A percentile compares a stretch with the other conserved stretches of the same genome.
Evolutionary conservation across 2,888 invertebrate genomes (phyloP).

Genomic region (Drosophila kambysellisi): DNA sequence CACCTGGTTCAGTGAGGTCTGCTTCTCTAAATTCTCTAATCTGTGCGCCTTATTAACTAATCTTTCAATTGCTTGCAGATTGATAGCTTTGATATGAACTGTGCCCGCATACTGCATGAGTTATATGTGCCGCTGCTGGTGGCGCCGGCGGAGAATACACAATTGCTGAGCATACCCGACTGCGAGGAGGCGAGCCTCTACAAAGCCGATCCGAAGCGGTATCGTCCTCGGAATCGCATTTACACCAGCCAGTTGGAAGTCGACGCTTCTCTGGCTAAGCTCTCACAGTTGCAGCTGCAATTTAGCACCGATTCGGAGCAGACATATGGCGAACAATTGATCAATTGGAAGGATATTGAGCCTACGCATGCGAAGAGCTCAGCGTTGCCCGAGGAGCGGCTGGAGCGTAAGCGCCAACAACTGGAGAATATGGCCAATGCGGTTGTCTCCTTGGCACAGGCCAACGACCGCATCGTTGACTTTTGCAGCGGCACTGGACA

Average conservation of each 20-base stretch:
- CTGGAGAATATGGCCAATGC: conserved; percentile 93
- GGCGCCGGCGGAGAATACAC: conserved; percentile 38
- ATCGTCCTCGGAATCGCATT: conserved; percentile 90
- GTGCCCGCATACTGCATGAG: conserved; percentile 72
- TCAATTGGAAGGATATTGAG: conserved; percentile 89
- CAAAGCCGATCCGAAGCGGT: conserved; percentile 91
- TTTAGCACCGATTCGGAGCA: conserved; percentile 73
- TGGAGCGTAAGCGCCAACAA: conserved; percentile 93
- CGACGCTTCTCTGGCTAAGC: conserved; percentile 86
- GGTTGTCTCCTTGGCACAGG: conserved; percentile 89
- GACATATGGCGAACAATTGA: conserved; percentile 71
- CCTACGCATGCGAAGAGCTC: conserved; percentile 92
- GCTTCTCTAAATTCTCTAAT: background rate
- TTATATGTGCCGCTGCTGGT: conserved; percentile 55
- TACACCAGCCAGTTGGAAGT: conserved; percentile 92
- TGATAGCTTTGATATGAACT: conserved; percentile 73
- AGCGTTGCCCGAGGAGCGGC: conserved; percentile 90
- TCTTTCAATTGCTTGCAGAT: conserved; percentile 61
- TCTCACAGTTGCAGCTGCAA: conserved; percentile 75
- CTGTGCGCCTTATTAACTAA: background rate
- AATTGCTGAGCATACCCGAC: conserved; percentile 71
- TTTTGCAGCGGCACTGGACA: conserved; percentile 98
- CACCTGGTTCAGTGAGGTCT: conserved; percentile 87
- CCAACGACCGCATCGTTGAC: conserved; percentile 92
- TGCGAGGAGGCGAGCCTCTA: conserved; percentile 81